These are phyloP conservation scores for Drosophila simulans DNA, from an alignment of 1,140 invertebrate species.

Conservation along the genomic window DNA sequence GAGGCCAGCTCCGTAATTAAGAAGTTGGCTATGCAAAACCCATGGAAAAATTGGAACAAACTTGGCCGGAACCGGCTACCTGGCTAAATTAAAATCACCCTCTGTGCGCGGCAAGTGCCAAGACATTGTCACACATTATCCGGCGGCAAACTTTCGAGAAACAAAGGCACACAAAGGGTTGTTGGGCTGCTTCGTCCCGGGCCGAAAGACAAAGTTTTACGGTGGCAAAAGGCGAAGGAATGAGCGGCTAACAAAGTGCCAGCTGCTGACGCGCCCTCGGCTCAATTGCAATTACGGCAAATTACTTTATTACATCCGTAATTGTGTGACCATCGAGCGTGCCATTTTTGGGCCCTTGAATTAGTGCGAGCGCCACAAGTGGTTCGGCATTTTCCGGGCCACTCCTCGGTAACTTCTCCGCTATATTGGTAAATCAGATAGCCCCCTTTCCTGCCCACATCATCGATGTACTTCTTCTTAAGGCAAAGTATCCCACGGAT, in stretches of 20 bases:
- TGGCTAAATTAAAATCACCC: slow-evolving; percentile 78
- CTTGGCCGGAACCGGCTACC: slow-evolving; percentile 12
- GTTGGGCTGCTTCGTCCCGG: neutral
- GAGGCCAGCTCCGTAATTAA: slow-evolving; percentile 61
- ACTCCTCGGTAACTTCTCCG: neutral
- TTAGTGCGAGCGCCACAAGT: slow-evolving; percentile 74
- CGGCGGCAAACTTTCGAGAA: slow-evolving; percentile 48
- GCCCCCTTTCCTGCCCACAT: slow-evolving; percentile 1
- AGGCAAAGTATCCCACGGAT: slow-evolving; percentile 11
- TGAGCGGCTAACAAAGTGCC: slow-evolving; percentile 10
- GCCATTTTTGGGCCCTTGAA: slow-evolving; percentile 77
- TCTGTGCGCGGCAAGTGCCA: slow-evolving; percentile 72
- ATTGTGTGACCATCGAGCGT: slow-evolving; percentile 84
- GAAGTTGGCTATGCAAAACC: slow-evolving; percentile 70
- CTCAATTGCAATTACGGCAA: slow-evolving; percentile 84
- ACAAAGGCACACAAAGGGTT: slow-evolving; percentile 59
- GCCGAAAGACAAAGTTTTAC: slow-evolving; percentile 48
- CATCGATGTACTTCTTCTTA: slow-evolving; percentile 6
- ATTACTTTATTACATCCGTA: slow-evolving; percentile 84
- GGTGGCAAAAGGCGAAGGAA: slow-evolving; percentile 4
- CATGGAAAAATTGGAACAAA: slow-evolving; percentile 62
- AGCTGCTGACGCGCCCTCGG: slow-evolving; percentile 53
- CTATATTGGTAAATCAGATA: slow-evolving; percentile 3
- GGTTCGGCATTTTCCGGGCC: slow-evolving; percentile 43
- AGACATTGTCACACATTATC: slow-evolving; percentile 77